Evolutionary conservation across 2,113 vertebrate genomes (phyloP), one percentile per base, ranked within the genome.

Genomic region (Epinephelus lanceolatus): DNA sequence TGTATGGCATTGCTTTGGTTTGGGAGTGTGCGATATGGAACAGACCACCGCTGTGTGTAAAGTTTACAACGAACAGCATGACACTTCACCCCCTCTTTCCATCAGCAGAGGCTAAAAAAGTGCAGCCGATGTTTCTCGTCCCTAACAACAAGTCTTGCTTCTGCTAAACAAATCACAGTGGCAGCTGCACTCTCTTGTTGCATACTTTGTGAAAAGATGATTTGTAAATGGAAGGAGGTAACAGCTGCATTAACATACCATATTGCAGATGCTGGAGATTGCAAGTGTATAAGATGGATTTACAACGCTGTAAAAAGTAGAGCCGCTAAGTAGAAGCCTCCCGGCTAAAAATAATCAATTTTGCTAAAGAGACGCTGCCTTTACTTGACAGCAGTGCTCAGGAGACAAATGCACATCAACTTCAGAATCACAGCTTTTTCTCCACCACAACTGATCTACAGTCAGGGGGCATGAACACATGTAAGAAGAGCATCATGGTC

Each of bases 171-270:
- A 84, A 84, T 80, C 53, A 69, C 53, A 42, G 71, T 2, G 76
- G 73, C 86, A 90, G 89, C 74, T 85, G 84, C 59, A 42, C 47
- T 84, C 74, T 80, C 63, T 69, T 72, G 76, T 73, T 78, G 77
- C 63, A 37, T 25, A 55, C 45, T 40, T 80, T 72, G 53, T 49
- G 5, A 56, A 90, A 83, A 77, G 25, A 81, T 71, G 78, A 88
- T 86, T 84, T 85, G 83, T 67, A 87, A 85, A 83, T 69, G 67
- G 65, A 83, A n/a, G 71, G 78, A 82, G 59, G 57, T 37, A 83
- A 70, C 89, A 85, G 88, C 80, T 89, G 88, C 85, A 74, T 73
- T 42, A 68, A 56, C 62, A 47, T 69, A 61, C 59, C 63, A 62
- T 83, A 40, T 12, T 65, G 80, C 59, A 85, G 42, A 53, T 55